Base-by-base conservation (phyloP, 2,888 invertebrate species). In the Nomada lathburiana region DNA sequence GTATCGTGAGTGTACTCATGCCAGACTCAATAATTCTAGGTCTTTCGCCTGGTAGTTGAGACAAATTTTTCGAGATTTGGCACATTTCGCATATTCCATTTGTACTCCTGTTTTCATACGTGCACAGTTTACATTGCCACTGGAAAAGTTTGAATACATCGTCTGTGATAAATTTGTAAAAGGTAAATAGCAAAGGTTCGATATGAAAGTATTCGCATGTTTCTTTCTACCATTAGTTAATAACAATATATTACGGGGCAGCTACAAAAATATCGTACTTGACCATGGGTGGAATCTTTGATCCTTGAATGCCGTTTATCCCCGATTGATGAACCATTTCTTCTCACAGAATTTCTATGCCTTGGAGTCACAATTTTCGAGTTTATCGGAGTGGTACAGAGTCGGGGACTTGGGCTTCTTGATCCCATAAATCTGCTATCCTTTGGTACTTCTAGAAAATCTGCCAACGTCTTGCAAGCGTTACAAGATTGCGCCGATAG, bases 111-210 rank as follows among this genome's bases (percentile, higher is more conserved):
- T 98, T 98, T 94, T 97, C 96, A 92, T 96, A 98, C 18, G 98
- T 98, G 93, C 98, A 98, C 68, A 97, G 95, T 57, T 96, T 95
- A 90, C 98, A 98, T 82, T 97, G 96, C 97, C 97, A 97, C 77
- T 94, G 79, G 11, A 83, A 79, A 75, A 47, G 65, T 75, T 65
- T 18, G 23, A 42, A 67, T n/a, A 50, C 20, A 44, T 69, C 29
- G 65, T 52, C 13, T 52, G 47, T 64, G 29, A 53, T n/a, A 62
- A 11, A 20, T n/a, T 55, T 57, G 13, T 42, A 71, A n/a, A 42
- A 71, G 16, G 26, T 70, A 13, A 26, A 47, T 4, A 29, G 11
- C 3, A 29, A 63, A 16, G 13, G 50, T 23, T 47, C 23, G 50
- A 23, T 55, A 62, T 13, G 29, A 67, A 23, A n/a, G 20, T n/a